These are phyloP conservation scores for Sebastes taczanowskii DNA, from an alignment of 2,797 vertebrate genomes.

Conservation along the genomic window DNA sequence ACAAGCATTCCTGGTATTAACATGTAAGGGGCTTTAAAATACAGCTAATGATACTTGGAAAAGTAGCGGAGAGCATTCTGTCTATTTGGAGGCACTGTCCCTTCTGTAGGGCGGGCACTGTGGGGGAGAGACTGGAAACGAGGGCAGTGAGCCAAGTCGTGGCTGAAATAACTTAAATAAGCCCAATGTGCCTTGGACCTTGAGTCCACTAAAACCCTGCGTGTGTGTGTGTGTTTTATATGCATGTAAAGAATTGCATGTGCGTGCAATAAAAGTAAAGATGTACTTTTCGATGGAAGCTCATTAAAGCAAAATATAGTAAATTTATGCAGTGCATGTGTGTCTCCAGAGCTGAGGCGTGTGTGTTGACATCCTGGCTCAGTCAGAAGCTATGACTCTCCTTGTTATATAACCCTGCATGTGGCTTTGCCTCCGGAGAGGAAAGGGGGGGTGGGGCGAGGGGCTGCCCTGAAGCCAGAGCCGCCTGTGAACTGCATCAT, in stretches of 20 bases:
- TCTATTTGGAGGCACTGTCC: conserved; percentile 52
- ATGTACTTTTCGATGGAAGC: neutral
- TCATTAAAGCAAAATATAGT: conserved; percentile 20
- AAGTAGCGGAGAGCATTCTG: conserved; percentile 40
- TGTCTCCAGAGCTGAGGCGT: conserved; percentile 45
- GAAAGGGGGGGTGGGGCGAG: neutral
- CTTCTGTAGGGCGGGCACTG: conserved; percentile 30
- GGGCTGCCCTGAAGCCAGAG: conserved; percentile 34
- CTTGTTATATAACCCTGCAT: conserved; percentile 68
- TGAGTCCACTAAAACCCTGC: conserved; percentile 23
- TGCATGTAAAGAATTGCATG: neutral
- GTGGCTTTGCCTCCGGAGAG: conserved; percentile 62
- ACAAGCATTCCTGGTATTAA: conserved; percentile 41
- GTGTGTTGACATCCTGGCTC: conserved; percentile 54
- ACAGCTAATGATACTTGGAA: conserved; percentile 49
- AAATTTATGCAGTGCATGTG: conserved; percentile 14
- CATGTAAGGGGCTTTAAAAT: conserved; percentile 34
- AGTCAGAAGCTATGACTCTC: conserved; percentile 62
- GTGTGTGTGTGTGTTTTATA: neutral
- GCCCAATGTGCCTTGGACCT: conserved; percentile 34
- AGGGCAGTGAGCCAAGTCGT: conserved; percentile 58
- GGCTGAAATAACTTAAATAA: conserved; percentile 57
- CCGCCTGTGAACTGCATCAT: conserved; percentile 42
- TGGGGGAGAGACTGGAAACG: conserved; percentile 47
- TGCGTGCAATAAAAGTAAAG: neutral